Conservation (phyloP, 1,140 invertebrate genomes). For the Drosophila kanapiae region DNA sequence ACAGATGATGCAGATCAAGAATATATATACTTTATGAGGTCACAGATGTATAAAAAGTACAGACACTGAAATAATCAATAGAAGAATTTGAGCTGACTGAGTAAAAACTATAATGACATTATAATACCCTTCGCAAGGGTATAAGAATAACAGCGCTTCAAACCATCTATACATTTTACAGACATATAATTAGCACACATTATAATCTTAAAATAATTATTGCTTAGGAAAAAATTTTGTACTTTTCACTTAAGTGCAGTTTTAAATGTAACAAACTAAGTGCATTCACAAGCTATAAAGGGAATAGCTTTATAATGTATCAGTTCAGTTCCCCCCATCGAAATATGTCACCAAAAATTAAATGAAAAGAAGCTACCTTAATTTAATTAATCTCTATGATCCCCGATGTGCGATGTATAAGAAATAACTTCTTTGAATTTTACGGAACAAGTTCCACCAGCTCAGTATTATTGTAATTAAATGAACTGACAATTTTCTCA, state of each 20-base stretch:
- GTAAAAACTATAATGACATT: too few relatives aligned
- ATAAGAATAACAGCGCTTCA: background rate
- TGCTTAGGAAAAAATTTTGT: background rate
- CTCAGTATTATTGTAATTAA: slow-evolving; percentile 2
- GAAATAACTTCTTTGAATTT: background rate
- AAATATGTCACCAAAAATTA: background rate
- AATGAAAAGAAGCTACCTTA: background rate
- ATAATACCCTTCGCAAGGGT: too few relatives aligned
- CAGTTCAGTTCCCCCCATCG: background rate
- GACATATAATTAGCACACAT: background rate
- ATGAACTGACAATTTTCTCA: background rate
- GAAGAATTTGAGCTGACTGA: too few relatives aligned
- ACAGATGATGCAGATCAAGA: too few relatives aligned
- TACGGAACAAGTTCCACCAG: background rate
- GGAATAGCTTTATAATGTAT: background rate
- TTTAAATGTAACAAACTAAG: background rate
- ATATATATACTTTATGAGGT: too few relatives aligned
- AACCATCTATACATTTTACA: background rate
- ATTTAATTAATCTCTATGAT: background rate
- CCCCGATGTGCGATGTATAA: background rate
- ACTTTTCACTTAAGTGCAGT: too few relatives aligned
- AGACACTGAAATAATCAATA: too few relatives aligned
- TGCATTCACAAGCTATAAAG: background rate
- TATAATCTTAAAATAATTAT: background rate
- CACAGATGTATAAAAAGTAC: too few relatives aligned